Percentiles rank a stretch among this genome's conserved stretches.
Conservation (phyloP, 2,888 invertebrate genomes). For the Oxycera nigricornis region DNA sequence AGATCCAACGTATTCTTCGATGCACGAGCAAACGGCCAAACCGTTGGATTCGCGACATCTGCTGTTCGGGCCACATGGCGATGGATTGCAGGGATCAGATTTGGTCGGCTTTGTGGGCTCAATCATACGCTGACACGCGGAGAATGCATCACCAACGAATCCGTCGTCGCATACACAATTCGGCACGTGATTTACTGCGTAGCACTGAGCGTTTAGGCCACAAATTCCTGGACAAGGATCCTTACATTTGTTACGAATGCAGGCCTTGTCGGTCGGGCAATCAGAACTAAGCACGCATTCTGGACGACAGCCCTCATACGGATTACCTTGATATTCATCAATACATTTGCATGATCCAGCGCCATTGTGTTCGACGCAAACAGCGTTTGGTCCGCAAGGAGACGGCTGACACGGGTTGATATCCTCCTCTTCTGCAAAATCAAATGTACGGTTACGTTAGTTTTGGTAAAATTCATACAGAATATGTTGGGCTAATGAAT, state of each 20-base stretch:
- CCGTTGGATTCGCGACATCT: conserved; percentile 75
- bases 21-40: conserved; percentile 80
- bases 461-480: not conserved
- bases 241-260: conserved; percentile 81
- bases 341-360: conserved; percentile 83
- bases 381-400: conserved; percentile 86
- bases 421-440: conserved; percentile 57
- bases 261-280: conserved; percentile 82
- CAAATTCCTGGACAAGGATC: conserved; percentile 89
- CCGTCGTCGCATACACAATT: conserved; percentile 79
- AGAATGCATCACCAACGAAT: conserved; percentile 78
- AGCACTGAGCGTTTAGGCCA: conserved; percentile 82
- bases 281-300: conserved; percentile 88
- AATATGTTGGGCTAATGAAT: not conserved
- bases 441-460: not conserved
- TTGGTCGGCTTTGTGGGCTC: conserved; percentile 53
- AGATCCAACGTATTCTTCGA: conserved; percentile 73
- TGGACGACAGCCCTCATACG: conserved; percentile 84
- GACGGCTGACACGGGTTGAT: conserved; percentile 83
- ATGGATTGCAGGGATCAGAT: conserved; percentile 72
- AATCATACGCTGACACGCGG: conserved; percentile 61
- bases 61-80: conserved; percentile 83
- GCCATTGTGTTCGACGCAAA: conserved; percentile 76
- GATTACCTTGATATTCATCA: conserved; percentile 83
- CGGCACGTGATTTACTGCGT: conserved; percentile 85